These are phyloP conservation scores for Bostrychus sinensis DNA, from an alignment of 2,113 vertebrate genomes.

Conservation along the genomic window DNA sequence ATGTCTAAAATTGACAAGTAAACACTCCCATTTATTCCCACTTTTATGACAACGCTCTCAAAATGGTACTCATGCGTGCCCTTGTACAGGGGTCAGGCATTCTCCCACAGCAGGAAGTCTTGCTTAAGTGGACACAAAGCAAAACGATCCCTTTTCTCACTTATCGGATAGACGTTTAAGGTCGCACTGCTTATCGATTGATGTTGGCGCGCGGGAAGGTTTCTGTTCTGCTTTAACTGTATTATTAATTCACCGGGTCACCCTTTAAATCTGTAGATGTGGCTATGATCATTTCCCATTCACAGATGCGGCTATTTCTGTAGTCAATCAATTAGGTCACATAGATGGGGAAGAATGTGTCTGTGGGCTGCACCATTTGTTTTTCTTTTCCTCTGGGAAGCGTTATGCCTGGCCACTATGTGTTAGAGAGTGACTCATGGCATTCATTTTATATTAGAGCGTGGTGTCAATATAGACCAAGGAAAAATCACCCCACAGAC, in stretches of 20 bases:
- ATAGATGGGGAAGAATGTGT: slow-evolving; percentile 41
- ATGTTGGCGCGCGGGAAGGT: slow-evolving; percentile 6
- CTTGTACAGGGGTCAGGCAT: slow-evolving; percentile 46
- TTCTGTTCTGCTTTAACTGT: slow-evolving; percentile 2
- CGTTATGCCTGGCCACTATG: slow-evolving; percentile 14
- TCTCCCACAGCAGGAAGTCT: slow-evolving; percentile 35
- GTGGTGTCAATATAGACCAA: background rate
- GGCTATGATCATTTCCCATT: slow-evolving; percentile 52
- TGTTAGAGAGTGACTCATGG: slow-evolving; percentile 12
- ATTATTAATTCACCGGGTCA: slow-evolving; percentile 38
- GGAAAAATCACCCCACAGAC: background rate
- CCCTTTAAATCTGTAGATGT: slow-evolving; percentile 56
- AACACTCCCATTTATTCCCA: no score
- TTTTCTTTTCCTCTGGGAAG: slow-evolving; percentile 4
- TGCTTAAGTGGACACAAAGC: slow-evolving; percentile 48
- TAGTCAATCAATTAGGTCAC: slow-evolving; percentile 65
- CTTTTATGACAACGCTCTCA: background rate
- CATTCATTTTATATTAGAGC: background rate
- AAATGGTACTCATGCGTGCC: slow-evolving; percentile 9
- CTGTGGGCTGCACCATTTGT: background rate
- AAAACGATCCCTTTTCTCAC: slow-evolving; percentile 54
- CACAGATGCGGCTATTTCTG: slow-evolving; percentile 52
- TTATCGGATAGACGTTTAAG: slow-evolving; percentile 64
- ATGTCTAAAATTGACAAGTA: no score
- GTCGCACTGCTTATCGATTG: slow-evolving; percentile 57